These are phyloP conservation scores for Propithecus coquereli DNA, from an alignment of 2,113 vertebrate genomes.

Conservation along the genomic window DNA sequence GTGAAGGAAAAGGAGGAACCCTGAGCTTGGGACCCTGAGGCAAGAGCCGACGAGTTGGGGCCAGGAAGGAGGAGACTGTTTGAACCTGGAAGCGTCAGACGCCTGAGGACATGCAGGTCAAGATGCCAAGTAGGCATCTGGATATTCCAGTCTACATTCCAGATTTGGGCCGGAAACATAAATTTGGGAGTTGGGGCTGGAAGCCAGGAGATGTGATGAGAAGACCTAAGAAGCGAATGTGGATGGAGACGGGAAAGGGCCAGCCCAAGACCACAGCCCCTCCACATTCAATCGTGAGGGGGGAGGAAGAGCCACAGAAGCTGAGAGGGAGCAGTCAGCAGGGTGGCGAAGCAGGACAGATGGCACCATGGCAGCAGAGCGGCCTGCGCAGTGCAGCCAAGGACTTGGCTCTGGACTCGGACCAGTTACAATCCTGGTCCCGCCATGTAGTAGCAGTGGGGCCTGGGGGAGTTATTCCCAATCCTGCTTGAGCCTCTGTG, in stretches of 20 bases:
- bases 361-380: fast-evolving
- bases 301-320: neutral
- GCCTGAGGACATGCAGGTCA: neutral
- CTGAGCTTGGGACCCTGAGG: neutral
- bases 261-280: neutral
- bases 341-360: neutral
- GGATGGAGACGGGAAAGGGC: neutral
- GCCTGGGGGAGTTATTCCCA: neutral
- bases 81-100: neutral
- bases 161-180: neutral
- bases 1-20: neutral
- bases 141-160: neutral
- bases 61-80: neutral
- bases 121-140: neutral
- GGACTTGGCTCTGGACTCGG: neutral
- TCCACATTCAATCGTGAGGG: neutral
- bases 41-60: neutral
- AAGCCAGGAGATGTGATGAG: neutral
- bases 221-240: neutral
- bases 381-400: fast-evolving
- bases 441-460: fast-evolving
- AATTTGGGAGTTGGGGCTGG: neutral
- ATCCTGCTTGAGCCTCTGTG: neutral
- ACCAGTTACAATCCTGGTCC: fast-evolving
- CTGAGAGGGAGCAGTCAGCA: neutral